Evolutionary conservation across 64 coral and sea anemone species (phyloP).

Genomic region (Pocillopora verrucosa): DNA sequence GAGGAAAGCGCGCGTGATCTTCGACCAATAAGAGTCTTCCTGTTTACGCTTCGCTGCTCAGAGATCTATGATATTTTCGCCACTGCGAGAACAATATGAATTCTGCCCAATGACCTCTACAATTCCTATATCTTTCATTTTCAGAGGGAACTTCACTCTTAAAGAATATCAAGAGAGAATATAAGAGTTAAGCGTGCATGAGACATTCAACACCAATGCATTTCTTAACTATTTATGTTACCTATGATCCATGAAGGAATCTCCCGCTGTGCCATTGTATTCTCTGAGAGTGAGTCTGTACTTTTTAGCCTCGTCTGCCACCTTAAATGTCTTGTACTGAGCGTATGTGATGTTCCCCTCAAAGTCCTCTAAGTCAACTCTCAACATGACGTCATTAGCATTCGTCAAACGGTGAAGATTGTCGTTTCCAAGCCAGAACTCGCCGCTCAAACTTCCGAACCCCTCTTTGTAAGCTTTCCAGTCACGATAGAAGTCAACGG

Average conservation of each 20-base stretch:
- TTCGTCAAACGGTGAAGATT: conserved; percentile 1
- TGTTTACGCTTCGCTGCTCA: no score
- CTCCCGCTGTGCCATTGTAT: background rate
- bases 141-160: no score
- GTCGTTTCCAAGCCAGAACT: conserved; percentile 5
- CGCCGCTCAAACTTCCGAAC: background rate
- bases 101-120: no score
- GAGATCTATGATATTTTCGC: no score
- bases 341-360: background rate
- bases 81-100: no score
- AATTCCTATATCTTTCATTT: no score
- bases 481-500: background rate
- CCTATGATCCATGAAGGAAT: background rate
- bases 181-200: no score
- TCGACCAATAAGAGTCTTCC: no score
- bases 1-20: no score
- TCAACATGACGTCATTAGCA: conserved; percentile 29
- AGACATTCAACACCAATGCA: no score
- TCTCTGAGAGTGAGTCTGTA: background rate
- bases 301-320: background rate
- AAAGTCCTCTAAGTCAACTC: conserved; percentile 2
- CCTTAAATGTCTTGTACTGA: background rate
- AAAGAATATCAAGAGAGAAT: no score
- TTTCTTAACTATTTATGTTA: background rate
- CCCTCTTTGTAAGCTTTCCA: background rate